Base-by-base conservation (phyloP, 1,140 invertebrate genomes). In the Drosophila kikkawai region DNA sequence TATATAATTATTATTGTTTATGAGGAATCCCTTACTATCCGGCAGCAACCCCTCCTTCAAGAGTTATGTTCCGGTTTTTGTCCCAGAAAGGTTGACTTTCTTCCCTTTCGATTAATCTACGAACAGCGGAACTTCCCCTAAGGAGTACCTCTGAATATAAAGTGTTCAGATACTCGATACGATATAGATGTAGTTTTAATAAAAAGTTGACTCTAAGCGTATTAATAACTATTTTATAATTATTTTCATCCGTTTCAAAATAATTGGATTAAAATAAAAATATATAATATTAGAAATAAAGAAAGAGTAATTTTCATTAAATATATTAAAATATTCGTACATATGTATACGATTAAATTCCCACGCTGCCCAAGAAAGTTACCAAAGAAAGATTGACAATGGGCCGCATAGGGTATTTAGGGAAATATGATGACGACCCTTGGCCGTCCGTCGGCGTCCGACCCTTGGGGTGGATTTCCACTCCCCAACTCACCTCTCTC, bases 391-490 rank as follows among this genome's bases (percentile, higher is more conserved):
- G 51, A 53, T 66, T 45, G 37, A 42, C 63, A 80, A 84, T 67
- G 60, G 56, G 61, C 41, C 48, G 58, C 67, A 64, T 63, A 69
- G 68, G 67, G 64, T 39, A 68, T 65, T 85, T 70, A 51, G 22
- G 32, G 58, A 76, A 79, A 77, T 80, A 73, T 65, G 55, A 68
- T 47, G 73, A 59, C 69, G 67, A 74, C 69, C 53, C 50, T 68
- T 56, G 59, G 65, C 34, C 29, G 47, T 44, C 34, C 29, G 47
- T 44, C 19, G 59, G 13, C 41, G 19, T 42, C 32, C 7, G 75
- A 64, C 63, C 73, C 58, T 55, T 67, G 81, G 81, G 80, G 80
- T 83, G 59, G 79, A 77, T 81, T 44, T 51, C 17, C 55, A 17
- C 29, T 17, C 42, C 19, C 34, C n/a, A n/a, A 19, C 45, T 26